Evolutionary conservation across 2,888 invertebrate species (phyloP).

Genomic region (Caenorhabditis panamensis): DNA sequence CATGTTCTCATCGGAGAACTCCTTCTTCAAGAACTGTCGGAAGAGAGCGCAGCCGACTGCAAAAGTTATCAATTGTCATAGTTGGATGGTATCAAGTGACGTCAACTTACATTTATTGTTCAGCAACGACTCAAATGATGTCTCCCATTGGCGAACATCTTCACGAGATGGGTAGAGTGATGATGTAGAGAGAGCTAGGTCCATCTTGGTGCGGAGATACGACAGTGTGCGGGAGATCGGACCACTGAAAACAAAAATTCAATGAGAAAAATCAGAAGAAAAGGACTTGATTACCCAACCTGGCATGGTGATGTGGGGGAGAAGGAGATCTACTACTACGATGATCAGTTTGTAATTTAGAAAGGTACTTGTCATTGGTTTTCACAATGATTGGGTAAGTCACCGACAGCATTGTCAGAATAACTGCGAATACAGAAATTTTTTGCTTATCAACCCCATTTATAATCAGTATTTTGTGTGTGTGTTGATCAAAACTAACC

Average conservation of each 20-base stretch:
- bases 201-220: constrained; percentile 74
- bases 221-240: constrained; percentile 76
- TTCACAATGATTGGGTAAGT: constrained; percentile 51
- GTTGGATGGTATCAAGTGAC: constrained; percentile 19
- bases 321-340: constrained; percentile 1
- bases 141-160: constrained; percentile 77
- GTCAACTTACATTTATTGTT: constrained; percentile 75
- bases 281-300: constrained; percentile 20
- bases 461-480: constrained; percentile 30
- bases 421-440: constrained; percentile 46
- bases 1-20: constrained; percentile 78
- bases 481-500: constrained; percentile 56
- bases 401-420: constrained; percentile 46
- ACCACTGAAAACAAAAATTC: constrained; percentile 68
- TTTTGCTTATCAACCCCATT: constrained; percentile 41
- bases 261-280: background rate
- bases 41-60: constrained; percentile 77
- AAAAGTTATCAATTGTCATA: constrained; percentile 49
- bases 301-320: constrained; percentile 10
- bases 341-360: constrained; percentile 21
- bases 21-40: constrained; percentile 76
- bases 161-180: constrained; percentile 74
- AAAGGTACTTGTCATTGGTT: constrained; percentile 33
- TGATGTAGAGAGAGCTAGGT: constrained; percentile 71
- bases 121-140: constrained; percentile 74